Evolutionary conservation across 2,113 vertebrate genomes (phyloP).

Genomic region (Lanius ludovicianus): DNA sequence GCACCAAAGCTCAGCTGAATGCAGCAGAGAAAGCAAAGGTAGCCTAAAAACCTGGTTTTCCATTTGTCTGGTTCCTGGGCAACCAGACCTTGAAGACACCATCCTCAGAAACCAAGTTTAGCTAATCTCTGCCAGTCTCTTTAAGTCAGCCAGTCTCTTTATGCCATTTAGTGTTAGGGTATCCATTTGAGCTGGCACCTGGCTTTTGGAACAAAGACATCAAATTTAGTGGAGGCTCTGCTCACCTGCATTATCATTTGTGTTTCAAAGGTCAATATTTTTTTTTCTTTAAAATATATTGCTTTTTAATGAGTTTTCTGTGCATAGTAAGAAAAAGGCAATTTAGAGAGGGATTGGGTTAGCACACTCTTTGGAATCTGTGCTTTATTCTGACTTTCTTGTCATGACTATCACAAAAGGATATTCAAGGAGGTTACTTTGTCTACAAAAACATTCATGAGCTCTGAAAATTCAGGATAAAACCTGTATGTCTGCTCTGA

Average conservation of each 20-base stretch:
- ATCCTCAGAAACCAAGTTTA: background rate
- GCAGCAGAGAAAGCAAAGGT: background rate
- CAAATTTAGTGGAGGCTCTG: background rate
- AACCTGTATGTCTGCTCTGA: background rate
- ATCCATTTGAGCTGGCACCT: background rate
- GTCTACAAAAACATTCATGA: background rate
- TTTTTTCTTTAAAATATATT: background rate
- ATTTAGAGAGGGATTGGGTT: background rate
- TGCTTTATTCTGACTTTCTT: background rate
- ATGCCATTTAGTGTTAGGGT: background rate
- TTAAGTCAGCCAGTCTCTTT: background rate
- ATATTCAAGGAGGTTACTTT: background rate
- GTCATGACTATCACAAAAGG: background rate
- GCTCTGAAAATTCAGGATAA: conserved; percentile 8
- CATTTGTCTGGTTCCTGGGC: background rate
- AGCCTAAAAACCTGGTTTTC: background rate
- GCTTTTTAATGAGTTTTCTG: background rate
- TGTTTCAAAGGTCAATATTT: background rate
- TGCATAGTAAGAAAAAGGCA: background rate
- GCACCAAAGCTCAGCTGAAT: background rate
- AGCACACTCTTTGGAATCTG: background rate
- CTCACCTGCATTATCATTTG: background rate
- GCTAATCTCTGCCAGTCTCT: background rate
- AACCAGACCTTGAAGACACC: background rate
- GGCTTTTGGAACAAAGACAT: background rate